These are phyloP conservation scores for Corythucha ciliata DNA, from an alignment of 2,888 invertebrate species.

Conservation along the genomic window DNA sequence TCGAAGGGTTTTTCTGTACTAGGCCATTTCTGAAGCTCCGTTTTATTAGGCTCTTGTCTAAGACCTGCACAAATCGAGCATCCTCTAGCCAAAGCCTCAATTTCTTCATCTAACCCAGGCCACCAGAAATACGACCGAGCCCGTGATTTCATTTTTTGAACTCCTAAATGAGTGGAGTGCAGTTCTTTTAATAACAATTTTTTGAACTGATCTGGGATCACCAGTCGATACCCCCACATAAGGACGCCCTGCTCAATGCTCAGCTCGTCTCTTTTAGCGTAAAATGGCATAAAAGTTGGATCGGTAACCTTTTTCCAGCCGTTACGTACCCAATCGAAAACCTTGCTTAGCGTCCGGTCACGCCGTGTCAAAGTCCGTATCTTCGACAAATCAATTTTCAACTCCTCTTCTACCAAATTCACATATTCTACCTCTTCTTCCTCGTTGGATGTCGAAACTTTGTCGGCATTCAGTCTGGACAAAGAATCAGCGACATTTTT, in stretches of 20 bases:
- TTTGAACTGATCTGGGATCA: slow-evolving; percentile 33
- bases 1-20: no score
- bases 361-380: slow-evolving; percentile 16
- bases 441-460: not conserved
- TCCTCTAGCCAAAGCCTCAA: slow-evolving; percentile 32
- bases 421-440: not conserved
- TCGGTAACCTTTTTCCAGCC: slow-evolving; percentile 19
- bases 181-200: slow-evolving; percentile 31
- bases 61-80: slow-evolving; percentile 31
- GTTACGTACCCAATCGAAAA: slow-evolving; percentile 7
- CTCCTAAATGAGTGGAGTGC: slow-evolving; percentile 34
- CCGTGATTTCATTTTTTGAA: slow-evolving; percentile 34
- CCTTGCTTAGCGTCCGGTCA: slow-evolving; percentile 12
- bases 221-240: slow-evolving; percentile 34
- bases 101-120: slow-evolving; percentile 34
- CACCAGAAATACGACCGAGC: slow-evolving; percentile 35
- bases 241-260: slow-evolving; percentile 15
- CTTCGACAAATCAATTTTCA: slow-evolving; percentile 13
- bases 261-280: slow-evolving; percentile 17
- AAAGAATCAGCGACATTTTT: slow-evolving; percentile 14
- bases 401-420: slow-evolving; percentile 1
- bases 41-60: slow-evolving; percentile 26
- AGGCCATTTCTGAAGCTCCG: no score
- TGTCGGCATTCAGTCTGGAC: not conserved
- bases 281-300: slow-evolving; percentile 7